A percentile compares a stretch with the other conserved stretches of the same genome.
These are phyloP conservation scores for Caradrina kadenii DNA, from an alignment of 2,888 invertebrate genomes.

Conservation along the genomic window DNA sequence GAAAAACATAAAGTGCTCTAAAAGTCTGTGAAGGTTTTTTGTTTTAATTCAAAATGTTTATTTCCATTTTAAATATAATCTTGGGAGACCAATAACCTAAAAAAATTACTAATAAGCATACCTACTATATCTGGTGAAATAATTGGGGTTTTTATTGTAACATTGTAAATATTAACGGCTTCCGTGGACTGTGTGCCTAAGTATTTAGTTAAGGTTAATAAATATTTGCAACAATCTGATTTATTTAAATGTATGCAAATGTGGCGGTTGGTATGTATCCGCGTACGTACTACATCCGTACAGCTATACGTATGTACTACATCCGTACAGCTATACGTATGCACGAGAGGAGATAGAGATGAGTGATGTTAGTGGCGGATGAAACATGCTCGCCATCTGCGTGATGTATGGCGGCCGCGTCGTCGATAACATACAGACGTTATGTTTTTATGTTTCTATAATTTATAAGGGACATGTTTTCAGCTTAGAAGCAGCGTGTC, in stretches of 20 bases:
- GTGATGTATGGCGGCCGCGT: conserved; percentile 32
- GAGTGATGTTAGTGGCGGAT: conserved; percentile 43
- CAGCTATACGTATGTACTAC: neutral
- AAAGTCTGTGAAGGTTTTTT: neutral
- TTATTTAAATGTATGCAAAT: conserved; percentile 48
- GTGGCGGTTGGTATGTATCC: conserved; percentile 15
- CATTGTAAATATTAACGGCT: conserved; percentile 52
- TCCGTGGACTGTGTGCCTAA: conserved; percentile 34
- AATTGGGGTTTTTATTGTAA: conserved; percentile 15
- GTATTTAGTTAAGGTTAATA: conserved; percentile 40
- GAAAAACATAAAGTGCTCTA: neutral
- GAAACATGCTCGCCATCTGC: conserved; percentile 33
- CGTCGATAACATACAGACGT: conserved; percentile 13
- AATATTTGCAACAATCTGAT: conserved; percentile 50
- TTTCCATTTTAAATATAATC: conserved; percentile 1
- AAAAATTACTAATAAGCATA: neutral
- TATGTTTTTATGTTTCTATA: conserved; percentile 17
- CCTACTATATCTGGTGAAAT: neutral
- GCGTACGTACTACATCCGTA: no score
- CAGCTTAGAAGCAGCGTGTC: conserved; percentile 1
- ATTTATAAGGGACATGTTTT: conserved; percentile 9
- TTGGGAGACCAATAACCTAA: conserved; percentile 7
- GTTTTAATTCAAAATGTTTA: neutral
- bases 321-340: no score
- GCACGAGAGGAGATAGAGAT: conserved; percentile 22